phyloP scores from a whole-genome alignment of 2,797 vertebrate genomes.

The Anomalospiza imberbis region DNA sequence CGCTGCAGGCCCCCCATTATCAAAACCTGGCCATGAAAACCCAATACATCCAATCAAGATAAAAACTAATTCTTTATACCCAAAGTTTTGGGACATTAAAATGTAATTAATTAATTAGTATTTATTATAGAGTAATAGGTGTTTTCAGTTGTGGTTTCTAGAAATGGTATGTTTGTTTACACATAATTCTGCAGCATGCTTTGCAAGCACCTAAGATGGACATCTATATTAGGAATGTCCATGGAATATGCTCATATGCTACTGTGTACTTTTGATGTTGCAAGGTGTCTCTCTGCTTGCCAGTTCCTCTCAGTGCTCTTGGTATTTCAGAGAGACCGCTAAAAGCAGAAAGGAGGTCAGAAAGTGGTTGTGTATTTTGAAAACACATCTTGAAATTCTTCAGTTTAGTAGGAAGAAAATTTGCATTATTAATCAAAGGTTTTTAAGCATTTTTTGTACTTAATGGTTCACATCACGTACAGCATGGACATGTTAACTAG shows the following conservation, averaged over 20 bases:
- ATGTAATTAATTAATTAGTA: neutral
- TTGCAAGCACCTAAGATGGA: neutral
- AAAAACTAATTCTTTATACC: neutral
- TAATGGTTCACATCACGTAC: neutral
- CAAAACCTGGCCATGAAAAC: neutral
- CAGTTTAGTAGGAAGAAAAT: neutral
- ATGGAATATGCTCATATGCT: fast-evolving
- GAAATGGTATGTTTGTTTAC: neutral
- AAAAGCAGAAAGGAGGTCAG: neutral
- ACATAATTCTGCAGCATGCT: neutral
- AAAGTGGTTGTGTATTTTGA: neutral
- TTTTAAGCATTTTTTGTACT: neutral
- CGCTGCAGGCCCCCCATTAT: fast-evolving
- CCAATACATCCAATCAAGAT: neutral
- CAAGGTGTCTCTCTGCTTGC: neutral
- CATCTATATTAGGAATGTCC: neutral
- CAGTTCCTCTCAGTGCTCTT: neutral
- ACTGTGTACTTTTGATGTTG: neutral
- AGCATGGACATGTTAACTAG: neutral
- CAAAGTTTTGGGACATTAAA: neutral
- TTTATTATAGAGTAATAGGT: neutral
- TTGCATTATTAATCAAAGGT: neutral
- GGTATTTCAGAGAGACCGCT: neutral
- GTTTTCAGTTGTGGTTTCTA: neutral
- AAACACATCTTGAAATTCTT: neutral